phyloP scores from a whole-genome alignment of 2,113 vertebrate genomes.

The Tiliqua scincoides region DNA sequence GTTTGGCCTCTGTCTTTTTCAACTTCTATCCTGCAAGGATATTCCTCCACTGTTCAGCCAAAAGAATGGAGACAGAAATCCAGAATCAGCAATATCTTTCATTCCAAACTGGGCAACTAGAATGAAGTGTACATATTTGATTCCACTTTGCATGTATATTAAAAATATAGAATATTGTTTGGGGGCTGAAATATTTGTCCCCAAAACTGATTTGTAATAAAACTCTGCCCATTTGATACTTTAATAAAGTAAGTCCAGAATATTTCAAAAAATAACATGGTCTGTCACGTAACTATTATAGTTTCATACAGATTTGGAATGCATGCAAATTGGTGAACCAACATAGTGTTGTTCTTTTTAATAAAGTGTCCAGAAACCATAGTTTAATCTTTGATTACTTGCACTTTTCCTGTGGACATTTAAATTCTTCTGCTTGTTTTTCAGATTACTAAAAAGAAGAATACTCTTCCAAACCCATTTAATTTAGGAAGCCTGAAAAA shows the following conservation, averaged over 20 bases:
- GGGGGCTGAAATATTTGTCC: background rate
- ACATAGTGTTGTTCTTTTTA: background rate
- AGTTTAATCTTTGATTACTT: constrained; percentile 18
- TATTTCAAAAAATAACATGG: background rate
- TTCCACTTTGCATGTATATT: background rate
- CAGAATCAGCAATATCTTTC: background rate
- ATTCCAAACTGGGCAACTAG: background rate
- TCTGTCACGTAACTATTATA: constrained; percentile 18
- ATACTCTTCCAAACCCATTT: constrained; percentile 86
- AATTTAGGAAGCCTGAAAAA: constrained; percentile 87
- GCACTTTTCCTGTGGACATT: constrained; percentile 18
- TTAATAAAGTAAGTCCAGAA: background rate
- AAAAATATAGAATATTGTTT: background rate
- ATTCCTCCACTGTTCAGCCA: background rate
- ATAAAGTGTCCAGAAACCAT: background rate
- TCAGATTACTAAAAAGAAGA: constrained; percentile 84
- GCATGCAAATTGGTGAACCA: background rate
- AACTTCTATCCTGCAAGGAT: background rate
- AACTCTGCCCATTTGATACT: background rate
- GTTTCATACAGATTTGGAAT: background rate
- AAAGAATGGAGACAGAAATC: background rate
- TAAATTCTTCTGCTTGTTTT: constrained; percentile 39
- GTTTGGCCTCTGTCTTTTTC: background rate
- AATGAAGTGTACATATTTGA: background rate
- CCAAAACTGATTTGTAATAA: background rate